phyloP scores from a whole-genome alignment of 2,797 vertebrate genomes.

The Anomalospiza imberbis region DNA sequence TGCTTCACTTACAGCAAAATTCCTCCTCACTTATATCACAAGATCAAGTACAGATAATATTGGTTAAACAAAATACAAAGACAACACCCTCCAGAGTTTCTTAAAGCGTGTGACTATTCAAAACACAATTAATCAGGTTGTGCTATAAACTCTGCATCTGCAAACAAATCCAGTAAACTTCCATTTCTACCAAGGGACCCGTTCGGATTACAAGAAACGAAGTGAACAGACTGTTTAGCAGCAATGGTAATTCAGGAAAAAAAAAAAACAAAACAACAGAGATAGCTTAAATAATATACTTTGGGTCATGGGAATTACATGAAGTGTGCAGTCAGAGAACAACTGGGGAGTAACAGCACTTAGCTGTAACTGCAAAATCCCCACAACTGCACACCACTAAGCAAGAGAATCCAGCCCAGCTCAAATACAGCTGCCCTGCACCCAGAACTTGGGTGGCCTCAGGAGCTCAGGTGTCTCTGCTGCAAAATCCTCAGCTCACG shows the following conservation, averaged over 20 bases:
- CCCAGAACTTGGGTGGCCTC: neutral
- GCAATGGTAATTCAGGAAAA: neutral
- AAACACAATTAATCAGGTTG: neutral
- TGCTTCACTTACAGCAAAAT: neutral
- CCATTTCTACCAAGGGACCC: neutral
- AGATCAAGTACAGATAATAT: neutral
- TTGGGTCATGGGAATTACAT: neutral
- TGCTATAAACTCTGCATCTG: neutral
- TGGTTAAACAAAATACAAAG: neutral
- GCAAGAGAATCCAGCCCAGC: neutral
- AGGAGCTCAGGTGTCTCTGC: neutral
- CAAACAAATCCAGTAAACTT: neutral
- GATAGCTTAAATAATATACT: neutral
- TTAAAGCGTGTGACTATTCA: neutral
- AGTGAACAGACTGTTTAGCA: neutral
- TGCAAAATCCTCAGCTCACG: neutral
- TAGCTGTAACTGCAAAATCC: neutral
- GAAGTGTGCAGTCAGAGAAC: neutral
- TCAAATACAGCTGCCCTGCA: neutral
- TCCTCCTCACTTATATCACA: neutral
- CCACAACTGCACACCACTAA: neutral
- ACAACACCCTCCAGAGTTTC: neutral
- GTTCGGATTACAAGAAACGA: neutral
- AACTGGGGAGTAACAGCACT: accelerated
- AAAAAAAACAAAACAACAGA: neutral